A percentile compares a stretch with the other conserved stretches of the same genome.
Evolutionary conservation across 2,888 invertebrate genomes (phyloP).

Genomic region (Acronicta leporina): DNA sequence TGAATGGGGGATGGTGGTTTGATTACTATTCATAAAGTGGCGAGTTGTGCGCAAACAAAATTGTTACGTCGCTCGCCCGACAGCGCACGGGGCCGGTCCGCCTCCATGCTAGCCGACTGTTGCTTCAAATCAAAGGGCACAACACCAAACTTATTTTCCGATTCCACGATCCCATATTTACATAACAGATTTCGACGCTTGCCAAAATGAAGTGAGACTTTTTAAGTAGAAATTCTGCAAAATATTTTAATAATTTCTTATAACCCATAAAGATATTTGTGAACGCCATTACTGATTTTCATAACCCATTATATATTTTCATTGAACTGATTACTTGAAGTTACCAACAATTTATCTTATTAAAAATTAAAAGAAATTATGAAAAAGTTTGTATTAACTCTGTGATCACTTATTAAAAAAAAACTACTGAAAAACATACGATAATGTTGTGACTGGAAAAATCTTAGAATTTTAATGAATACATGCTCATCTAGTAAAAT

Average conservation of each 20-base stretch:
- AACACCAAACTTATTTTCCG: conserved; percentile 76
- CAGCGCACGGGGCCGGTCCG: conserved; percentile 28
- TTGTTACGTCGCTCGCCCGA: conserved; percentile 64
- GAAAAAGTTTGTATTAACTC: conserved; percentile 11
- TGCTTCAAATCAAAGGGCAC: conserved; percentile 66
- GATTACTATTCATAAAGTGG: conserved; percentile 83
- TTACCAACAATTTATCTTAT: conserved; percentile 4
- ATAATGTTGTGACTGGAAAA: too few relatives aligned
- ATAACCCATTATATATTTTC: conserved; percentile 29
- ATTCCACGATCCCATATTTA: conserved; percentile 72
- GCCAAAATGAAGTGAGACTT: conserved; percentile 58
- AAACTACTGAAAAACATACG: too few relatives aligned
- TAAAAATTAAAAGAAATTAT: conserved; percentile 3
- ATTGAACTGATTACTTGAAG: conserved; percentile 18
- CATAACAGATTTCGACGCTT: conserved; percentile 68
- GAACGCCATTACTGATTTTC: conserved; percentile 28
- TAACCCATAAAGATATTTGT: conserved; percentile 35
- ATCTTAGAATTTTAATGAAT: too few relatives aligned
- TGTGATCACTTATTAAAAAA: not conserved
- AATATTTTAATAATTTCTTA: conserved; percentile 36
- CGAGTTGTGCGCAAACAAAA: conserved; percentile 70
- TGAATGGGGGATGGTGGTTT: conserved; percentile 74
- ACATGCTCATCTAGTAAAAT: too few relatives aligned
- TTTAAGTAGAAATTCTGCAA: conserved; percentile 55
- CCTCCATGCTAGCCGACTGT: conserved; percentile 54